Conservation (phyloP, 1,140 invertebrate genomes). For the Ceratina japonica region DNA sequence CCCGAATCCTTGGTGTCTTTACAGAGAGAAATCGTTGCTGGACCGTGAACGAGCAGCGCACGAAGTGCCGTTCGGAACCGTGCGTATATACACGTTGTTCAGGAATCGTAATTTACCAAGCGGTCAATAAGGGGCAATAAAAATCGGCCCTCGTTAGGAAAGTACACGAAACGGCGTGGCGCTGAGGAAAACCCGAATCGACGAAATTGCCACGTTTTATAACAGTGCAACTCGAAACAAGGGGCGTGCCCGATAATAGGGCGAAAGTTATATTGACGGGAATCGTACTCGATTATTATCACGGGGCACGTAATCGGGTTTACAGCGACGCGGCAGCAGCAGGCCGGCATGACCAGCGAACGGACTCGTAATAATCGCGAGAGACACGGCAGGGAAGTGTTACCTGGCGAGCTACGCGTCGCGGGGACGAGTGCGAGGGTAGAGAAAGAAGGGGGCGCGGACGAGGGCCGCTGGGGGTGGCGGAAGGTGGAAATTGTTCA, state of each 20-base stretch:
- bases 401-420: neutral
- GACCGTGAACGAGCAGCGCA: neutral
- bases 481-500: constrained; percentile 49
- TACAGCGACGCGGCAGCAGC: too few relatives aligned
- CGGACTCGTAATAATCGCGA: neutral
- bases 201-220: neutral
- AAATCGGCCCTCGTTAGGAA: neutral
- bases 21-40: too few relatives aligned
- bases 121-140: neutral
- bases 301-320: constrained; percentile 18
- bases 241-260: neutral
- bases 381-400: neutral
- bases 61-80: too few relatives aligned
- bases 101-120: neutral
- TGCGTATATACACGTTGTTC: too few relatives aligned
- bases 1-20: neutral
- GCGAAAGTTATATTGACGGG: constrained; percentile 20
- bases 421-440: neutral
- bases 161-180: too few relatives aligned
- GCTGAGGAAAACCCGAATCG: neutral
- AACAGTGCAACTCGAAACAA: neutral
- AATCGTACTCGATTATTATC: constrained; percentile 33
- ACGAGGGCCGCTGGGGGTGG: neutral
- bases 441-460: neutral
- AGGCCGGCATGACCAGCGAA: too few relatives aligned